Conservation (phyloP, 2,113 vertebrate species). For the Silurus asotus region DNA sequence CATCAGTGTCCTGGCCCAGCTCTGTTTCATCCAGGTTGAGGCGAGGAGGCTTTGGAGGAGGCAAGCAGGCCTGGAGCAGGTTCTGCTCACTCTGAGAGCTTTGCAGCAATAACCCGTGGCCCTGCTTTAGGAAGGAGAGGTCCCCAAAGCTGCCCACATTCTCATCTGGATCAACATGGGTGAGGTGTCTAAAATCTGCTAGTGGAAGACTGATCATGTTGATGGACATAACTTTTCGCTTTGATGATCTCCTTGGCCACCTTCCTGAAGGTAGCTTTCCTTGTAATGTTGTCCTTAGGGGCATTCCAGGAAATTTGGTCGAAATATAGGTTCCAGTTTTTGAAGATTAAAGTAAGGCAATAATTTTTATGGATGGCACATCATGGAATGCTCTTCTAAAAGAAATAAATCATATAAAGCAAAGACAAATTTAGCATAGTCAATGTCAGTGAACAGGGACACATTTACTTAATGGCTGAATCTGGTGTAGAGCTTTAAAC, state of each 20-base stretch:
- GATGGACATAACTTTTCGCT: slow-evolving; percentile 64
- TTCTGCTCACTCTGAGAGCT: slow-evolving; percentile 83
- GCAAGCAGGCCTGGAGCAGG: slow-evolving; percentile 74
- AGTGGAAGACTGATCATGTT: slow-evolving; percentile 79
- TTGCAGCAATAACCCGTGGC: slow-evolving; percentile 65
- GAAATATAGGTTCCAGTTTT: background rate
- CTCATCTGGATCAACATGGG: slow-evolving; percentile 68
- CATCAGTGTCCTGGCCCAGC: slow-evolving; percentile 33
- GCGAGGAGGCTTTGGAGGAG: slow-evolving; percentile 90
- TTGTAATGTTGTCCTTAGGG: slow-evolving; percentile 63
- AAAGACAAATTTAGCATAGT: background rate
- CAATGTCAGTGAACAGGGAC: background rate
- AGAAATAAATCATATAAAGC: background rate
- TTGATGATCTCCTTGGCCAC: slow-evolving; percentile 61
- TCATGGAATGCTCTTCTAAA: slow-evolving; percentile 21
- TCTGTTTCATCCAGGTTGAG: slow-evolving; percentile 79
- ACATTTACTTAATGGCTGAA: background rate
- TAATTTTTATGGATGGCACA: background rate
- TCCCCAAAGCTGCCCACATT: slow-evolving; percentile 74
- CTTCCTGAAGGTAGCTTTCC: slow-evolving; percentile 60
- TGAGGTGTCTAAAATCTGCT: slow-evolving; percentile 74
- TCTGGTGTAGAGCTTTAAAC: background rate
- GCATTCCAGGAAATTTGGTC: slow-evolving; percentile 60
- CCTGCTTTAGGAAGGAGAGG: slow-evolving; percentile 73
- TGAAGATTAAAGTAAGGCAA: background rate